Evolutionary conservation across 2,797 vertebrate species (phyloP), one percentile per base, ranked within the genome.

Genomic region (Peromyscus nudipes): DNA sequence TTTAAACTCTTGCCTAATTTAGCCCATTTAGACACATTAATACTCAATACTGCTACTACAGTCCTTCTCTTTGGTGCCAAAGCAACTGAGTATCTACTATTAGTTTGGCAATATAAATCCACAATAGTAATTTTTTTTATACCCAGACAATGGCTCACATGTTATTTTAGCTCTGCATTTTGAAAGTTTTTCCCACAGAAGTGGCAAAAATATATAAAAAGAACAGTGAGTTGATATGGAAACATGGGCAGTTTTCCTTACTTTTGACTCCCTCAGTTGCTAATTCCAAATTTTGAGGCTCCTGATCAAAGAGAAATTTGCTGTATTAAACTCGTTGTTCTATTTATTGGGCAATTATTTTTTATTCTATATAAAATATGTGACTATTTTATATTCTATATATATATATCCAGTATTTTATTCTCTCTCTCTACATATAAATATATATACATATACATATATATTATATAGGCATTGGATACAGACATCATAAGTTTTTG

Each of bases 1-100:
- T 93, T 67, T 89, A 84, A 92, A 43, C 37, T 83, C 57, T 94
- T 82, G 69, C 55, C 64, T 80, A 89, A 40, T 34, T 79, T 43
- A 49, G 57, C 52, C 49, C 34, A 40, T 0, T 40, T 75, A 82
- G 83, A 46, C 7, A 60, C 13, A 81, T 62, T 34, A 7, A n/a
- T 55, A 75, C 3, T 11, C 73, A 67, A 19, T 31, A 87, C 37
- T 76, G 40, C 75, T 73, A 62, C 90, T 84, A 67, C 55, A 27
- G 19, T 94, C 17, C 40, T 85, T 81, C 49, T 77, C 7, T 82
- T 83, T 84, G 43, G 79, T 95, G 77, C 52, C 71, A 81, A 95
- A 95, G 57, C 55, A 80, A n/a, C 31, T 62, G 4, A 81, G 21
- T 65, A 14, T 65, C 57, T 13, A 14, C 52, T 92, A 29, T 23